Conservation (phyloP, 2,797 vertebrate species). For the Acropternis orthonyx region DNA sequence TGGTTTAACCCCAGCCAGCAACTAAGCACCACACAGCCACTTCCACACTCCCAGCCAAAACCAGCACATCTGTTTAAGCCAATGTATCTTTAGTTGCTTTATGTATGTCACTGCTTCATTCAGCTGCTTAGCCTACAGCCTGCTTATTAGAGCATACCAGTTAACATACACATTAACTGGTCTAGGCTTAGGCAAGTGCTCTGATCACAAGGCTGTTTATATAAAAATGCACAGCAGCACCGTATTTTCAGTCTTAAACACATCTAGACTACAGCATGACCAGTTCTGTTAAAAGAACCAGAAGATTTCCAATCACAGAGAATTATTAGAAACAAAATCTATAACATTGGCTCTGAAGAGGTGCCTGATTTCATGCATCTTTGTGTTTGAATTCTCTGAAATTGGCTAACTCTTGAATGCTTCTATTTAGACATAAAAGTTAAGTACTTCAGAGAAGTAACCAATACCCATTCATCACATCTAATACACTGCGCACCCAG, state of each 20-base stretch:
- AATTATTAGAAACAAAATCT: neutral
- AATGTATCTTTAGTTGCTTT: neutral
- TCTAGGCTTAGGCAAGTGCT: neutral
- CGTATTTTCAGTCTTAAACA: neutral
- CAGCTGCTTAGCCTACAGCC: neutral
- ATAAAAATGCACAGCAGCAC: neutral
- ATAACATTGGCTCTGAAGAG: neutral
- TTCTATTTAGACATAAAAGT: neutral
- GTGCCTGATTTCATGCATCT: neutral
- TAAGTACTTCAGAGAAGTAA: neutral
- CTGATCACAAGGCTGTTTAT: neutral
- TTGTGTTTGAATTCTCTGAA: neutral
- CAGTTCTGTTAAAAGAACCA: neutral
- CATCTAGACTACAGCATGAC: neutral
- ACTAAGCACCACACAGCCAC: fast-evolving
- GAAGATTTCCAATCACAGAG: neutral
- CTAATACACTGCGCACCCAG: neutral
- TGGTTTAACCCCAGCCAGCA: neutral
- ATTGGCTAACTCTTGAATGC: neutral
- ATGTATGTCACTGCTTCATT: neutral
- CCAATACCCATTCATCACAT: neutral
- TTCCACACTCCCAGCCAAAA: neutral
- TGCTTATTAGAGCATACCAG: neutral
- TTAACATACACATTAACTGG: neutral
- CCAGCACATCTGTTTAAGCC: fast-evolving